phyloP scores from a whole-genome alignment of 2,113 vertebrate species.

The Hydropotes inermis region DNA sequence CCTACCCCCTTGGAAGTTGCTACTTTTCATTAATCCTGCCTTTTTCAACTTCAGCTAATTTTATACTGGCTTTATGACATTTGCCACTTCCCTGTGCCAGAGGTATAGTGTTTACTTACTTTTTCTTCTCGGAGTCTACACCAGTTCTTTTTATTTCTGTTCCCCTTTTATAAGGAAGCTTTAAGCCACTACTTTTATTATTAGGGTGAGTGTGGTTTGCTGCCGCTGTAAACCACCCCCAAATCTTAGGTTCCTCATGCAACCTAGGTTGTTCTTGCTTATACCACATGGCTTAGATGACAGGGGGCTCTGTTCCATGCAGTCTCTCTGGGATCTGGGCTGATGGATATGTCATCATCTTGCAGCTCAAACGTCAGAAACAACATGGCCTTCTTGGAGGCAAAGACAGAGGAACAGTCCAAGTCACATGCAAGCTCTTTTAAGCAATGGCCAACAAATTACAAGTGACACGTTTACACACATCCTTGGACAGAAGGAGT shows the following conservation, averaged over 20 bases:
- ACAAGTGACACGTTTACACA: not conserved
- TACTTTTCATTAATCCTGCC: not conserved
- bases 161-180: not conserved
- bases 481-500: not conserved
- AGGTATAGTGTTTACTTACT: rapidly evolving
- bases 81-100: rapidly evolving
- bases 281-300: rapidly evolving
- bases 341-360: too few species aligned
- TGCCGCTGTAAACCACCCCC: too few species aligned
- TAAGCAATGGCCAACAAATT: not conserved
- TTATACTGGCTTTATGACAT: not conserved
- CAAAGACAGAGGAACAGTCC: not conserved
- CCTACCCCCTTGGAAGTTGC: rapidly evolving
- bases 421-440: not conserved
- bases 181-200: rapidly evolving
- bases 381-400: not conserved
- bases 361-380: not conserved
- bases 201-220: not conserved
- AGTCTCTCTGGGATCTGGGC: not conserved
- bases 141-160: not conserved
- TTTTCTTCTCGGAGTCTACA: rapidly evolving
- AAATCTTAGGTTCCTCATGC: too few species aligned
- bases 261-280: not conserved
- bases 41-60: not conserved
- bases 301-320: rapidly evolving